Conservation (phyloP, 2,888 invertebrate genomes). For the Chrysotoxum bicinctum region DNA sequence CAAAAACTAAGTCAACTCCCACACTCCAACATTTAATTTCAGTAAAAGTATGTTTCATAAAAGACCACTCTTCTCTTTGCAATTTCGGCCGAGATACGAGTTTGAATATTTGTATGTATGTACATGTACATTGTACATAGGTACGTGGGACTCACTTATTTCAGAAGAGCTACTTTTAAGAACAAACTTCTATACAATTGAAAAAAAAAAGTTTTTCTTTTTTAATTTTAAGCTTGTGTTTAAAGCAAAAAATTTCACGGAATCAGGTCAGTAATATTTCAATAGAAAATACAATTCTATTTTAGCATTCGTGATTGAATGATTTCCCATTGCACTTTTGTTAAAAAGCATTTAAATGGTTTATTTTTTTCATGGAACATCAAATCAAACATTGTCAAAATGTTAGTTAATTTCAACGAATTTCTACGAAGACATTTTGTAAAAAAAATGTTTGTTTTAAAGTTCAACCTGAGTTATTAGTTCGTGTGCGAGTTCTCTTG, state of each 20-base stretch:
- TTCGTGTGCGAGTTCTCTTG: too few species aligned
- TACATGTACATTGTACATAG: too few species aligned
- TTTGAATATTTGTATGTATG: not conserved
- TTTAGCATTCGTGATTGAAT: not conserved
- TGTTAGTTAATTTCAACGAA: too few species aligned
- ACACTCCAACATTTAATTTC: slow-evolving; percentile 39
- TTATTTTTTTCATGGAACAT: too few species aligned
- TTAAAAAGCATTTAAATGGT: not conserved
- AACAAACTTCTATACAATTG: slow-evolving; percentile 31
- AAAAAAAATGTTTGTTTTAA: too few species aligned
- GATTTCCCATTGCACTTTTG: not conserved
- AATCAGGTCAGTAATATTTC: slow-evolving; percentile 20
- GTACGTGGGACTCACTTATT: slow-evolving; percentile 3
- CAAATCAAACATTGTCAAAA: not conserved
- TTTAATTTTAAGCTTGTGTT: slow-evolving; percentile 3
- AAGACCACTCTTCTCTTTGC: not conserved
- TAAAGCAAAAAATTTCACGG: not conserved
- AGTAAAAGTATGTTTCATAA: slow-evolving; percentile 27
- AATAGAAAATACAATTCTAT: not conserved
- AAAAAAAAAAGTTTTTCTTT: slow-evolving; percentile 12
- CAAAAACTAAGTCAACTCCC: slow-evolving; percentile 35
- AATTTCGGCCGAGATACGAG: slow-evolving; percentile 10
- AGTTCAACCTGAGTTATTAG: too few species aligned
- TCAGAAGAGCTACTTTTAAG: slow-evolving; percentile 11
- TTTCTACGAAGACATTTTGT: too few species aligned